These are phyloP conservation scores for Lycocerus yunnanus DNA, from an alignment of 2,888 invertebrate genomes.

Conservation along the genomic window DNA sequence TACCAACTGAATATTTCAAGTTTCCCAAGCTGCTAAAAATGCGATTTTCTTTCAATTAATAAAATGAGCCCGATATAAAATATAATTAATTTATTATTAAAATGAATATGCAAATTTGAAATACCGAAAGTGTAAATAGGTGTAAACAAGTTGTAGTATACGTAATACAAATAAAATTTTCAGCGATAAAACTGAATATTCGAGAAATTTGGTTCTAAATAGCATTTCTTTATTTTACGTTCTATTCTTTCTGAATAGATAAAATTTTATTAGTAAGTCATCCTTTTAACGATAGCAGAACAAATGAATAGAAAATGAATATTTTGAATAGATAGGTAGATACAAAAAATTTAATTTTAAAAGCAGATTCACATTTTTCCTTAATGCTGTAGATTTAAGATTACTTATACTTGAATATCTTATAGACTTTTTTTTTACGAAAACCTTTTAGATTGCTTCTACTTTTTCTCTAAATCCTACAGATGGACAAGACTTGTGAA, in stretches of 20 bases:
- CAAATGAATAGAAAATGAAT: slow-evolving; percentile 10
- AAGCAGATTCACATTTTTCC: neutral
- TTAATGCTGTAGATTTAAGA: slow-evolving; percentile 11
- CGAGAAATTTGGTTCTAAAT: slow-evolving; percentile 26
- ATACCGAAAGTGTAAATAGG: neutral
- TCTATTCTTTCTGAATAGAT: slow-evolving; percentile 19
- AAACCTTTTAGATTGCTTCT: neutral
- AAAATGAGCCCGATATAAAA: no score
- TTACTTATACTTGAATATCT: neutral
- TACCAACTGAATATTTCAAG: no score
- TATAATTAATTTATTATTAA: no score
- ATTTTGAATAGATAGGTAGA: neutral
- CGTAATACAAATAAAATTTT: slow-evolving; percentile 16
- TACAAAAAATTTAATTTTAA: neutral
- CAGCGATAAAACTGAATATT: slow-evolving; percentile 24
- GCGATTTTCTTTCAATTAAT: no score
- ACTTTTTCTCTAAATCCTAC: slow-evolving; percentile 2
- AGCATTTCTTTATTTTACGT: slow-evolving; percentile 18
- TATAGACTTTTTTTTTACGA: neutral
- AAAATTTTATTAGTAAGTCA: slow-evolving; percentile 23
- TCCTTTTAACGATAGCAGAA: slow-evolving; percentile 6
- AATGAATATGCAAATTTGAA: neutral
- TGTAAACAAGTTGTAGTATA: neutral
- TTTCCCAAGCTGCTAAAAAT: no score
- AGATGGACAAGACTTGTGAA: neutral